Percentiles rank a stretch among this genome's conserved stretches.
Conservation (phyloP, 2,888 invertebrate species). For the Rhamphomyia laevipes region DNA sequence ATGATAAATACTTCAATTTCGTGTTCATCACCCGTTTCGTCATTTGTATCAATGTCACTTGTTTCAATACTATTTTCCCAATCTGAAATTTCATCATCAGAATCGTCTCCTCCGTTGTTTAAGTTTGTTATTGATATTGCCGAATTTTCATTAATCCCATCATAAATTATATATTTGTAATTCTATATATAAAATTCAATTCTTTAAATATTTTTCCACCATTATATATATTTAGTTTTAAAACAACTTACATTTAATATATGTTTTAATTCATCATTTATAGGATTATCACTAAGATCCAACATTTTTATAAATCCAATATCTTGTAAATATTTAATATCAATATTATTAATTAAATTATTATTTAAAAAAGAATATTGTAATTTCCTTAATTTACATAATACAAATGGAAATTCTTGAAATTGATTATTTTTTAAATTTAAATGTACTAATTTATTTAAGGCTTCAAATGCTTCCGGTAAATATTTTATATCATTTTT, state of each 20-base stretch:
- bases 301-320: slow-evolving; percentile 40
- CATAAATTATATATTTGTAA: slow-evolving; percentile 7
- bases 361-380: slow-evolving; percentile 44
- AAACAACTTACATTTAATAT: slow-evolving; percentile 5
- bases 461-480: slow-evolving; percentile 41
- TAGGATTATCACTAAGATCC: slow-evolving; percentile 43
- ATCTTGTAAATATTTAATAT: neutral
- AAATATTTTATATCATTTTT: slow-evolving; percentile 45
- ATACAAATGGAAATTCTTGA: slow-evolving; percentile 38
- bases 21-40: slow-evolving; percentile 46
- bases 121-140: neutral
- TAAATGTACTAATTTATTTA: slow-evolving; percentile 47
- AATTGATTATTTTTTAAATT: slow-evolving; percentile 49
- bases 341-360: slow-evolving; percentile 32
- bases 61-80: slow-evolving; percentile 52
- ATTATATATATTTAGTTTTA: no score
- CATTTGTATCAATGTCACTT: slow-evolving; percentile 47
- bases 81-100: slow-evolving; percentile 34
- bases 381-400: slow-evolving; percentile 38
- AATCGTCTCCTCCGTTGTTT: slow-evolving; percentile 6
- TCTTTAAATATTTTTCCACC: no score
- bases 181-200: no score
- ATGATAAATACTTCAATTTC: slow-evolving; percentile 41
- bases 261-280: slow-evolving; percentile 19
- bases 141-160: neutral